Conservation (phyloP, 2,113 vertebrate genomes). For the Chaetura pelagica region DNA sequence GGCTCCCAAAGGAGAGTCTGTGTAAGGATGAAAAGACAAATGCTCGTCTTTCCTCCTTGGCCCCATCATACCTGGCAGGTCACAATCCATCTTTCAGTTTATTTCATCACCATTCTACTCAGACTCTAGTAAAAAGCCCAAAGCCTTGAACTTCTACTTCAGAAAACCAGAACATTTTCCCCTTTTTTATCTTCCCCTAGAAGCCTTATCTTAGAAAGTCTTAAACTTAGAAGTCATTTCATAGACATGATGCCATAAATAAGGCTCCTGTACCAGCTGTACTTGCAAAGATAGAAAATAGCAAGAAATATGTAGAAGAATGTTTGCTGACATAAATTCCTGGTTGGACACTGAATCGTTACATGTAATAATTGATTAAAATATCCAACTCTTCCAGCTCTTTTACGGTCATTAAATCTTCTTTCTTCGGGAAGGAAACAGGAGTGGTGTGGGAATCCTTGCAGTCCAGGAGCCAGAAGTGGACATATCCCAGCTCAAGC, state of each 20-base stretch:
- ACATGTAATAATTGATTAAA: neutral
- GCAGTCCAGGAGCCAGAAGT: neutral
- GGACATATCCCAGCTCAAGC: neutral
- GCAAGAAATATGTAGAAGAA: neutral
- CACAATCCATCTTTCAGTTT: neutral
- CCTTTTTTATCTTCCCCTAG: neutral
- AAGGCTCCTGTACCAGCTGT: neutral
- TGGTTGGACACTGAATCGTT: neutral
- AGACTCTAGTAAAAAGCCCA: neutral
- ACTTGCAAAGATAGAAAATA: neutral
- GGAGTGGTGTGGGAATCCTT: neutral
- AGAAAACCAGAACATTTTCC: neutral
- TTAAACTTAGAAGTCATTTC: neutral
- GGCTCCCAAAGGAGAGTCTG: neutral
- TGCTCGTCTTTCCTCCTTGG: neutral
- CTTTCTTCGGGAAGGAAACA: neutral
- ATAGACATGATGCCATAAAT: neutral
- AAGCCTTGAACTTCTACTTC: neutral
- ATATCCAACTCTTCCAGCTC: neutral
- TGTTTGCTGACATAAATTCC: neutral
- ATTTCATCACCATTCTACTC: neutral
- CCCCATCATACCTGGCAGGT: fast-evolving
- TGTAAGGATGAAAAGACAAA: fast-evolving
- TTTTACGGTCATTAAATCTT: neutral
- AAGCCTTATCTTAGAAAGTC: neutral